These are phyloP conservation scores for Erebia epiphron DNA, from an alignment of 2,888 invertebrate species.

Conservation along the genomic window DNA sequence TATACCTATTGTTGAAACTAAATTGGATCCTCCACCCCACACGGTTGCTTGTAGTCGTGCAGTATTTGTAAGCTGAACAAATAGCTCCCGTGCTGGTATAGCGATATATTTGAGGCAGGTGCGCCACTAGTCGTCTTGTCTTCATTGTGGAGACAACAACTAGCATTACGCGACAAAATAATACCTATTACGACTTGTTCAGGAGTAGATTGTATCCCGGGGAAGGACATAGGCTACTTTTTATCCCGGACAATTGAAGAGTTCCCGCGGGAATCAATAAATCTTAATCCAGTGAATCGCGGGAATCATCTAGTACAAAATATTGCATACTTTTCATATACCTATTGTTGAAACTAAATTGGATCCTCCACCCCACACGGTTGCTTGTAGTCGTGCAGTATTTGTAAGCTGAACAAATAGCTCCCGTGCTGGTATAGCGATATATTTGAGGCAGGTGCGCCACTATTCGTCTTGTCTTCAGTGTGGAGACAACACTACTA, in stretches of 20 bases:
- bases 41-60: not conserved
- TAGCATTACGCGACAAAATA: not conserved
- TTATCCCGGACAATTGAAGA: no score
- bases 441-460: conserved; percentile 37
- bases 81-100: conserved; percentile 27
- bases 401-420: conserved; percentile 32
- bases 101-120: conserved; percentile 38
- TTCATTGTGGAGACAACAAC: conserved; percentile 4
- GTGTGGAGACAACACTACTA: conserved; percentile 2
- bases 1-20: not conserved
- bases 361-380: not conserved
- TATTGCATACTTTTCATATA: no score
- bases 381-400: conserved; percentile 11
- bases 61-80: conserved; percentile 31
- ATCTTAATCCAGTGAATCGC: no score
- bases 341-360: not conserved
- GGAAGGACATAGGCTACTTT: no score
- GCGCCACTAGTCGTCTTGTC: conserved; percentile 13
- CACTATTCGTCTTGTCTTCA: not conserved
- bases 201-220: no score
- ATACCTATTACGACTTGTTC: no score
- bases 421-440: conserved; percentile 30
- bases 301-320: no score
- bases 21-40: not conserved
- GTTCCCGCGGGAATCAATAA: no score